phyloP scores from a whole-genome alignment of 2,888 invertebrate species.

The Pteria penguin region DNA sequence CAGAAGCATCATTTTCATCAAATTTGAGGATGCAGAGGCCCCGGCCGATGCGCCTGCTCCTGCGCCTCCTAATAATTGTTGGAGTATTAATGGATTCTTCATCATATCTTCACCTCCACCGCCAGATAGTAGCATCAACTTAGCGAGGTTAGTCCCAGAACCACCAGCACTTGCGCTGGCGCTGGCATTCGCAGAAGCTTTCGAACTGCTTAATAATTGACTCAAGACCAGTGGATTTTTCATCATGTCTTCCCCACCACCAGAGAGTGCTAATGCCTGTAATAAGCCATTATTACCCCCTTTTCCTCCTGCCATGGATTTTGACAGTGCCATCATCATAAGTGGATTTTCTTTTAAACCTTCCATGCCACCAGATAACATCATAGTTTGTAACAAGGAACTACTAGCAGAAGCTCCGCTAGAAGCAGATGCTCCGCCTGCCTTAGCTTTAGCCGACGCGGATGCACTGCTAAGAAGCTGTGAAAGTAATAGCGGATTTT shows the following conservation, averaged over 20 bases:
- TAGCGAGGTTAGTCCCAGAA: not conserved
- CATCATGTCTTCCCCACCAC: not conserved
- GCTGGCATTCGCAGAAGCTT: not conserved
- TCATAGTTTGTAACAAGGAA: not conserved
- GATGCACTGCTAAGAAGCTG: not conserved
- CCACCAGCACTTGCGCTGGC: not conserved
- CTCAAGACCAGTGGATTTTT: not conserved
- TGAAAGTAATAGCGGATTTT: constrained; percentile 1
- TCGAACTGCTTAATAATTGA: not conserved
- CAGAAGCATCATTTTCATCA: not conserved
- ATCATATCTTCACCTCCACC: not conserved
- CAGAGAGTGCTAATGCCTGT: not conserved
- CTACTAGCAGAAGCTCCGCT: not conserved
- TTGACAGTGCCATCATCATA: not conserved
- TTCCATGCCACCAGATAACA: not conserved
- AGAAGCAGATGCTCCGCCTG: not conserved
- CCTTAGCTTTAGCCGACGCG: not conserved
- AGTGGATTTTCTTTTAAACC: not conserved
- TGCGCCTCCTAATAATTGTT: not conserved
- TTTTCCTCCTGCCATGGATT: not conserved
- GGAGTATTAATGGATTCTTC: not conserved
- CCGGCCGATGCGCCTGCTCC: not conserved
- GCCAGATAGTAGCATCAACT: not conserved
- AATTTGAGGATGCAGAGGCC: not conserved
- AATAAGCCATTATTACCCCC: not conserved